These are phyloP conservation scores for Sardina pilchardus DNA, from an alignment of 2,113 vertebrate genomes.

Conservation along the genomic window DNA sequence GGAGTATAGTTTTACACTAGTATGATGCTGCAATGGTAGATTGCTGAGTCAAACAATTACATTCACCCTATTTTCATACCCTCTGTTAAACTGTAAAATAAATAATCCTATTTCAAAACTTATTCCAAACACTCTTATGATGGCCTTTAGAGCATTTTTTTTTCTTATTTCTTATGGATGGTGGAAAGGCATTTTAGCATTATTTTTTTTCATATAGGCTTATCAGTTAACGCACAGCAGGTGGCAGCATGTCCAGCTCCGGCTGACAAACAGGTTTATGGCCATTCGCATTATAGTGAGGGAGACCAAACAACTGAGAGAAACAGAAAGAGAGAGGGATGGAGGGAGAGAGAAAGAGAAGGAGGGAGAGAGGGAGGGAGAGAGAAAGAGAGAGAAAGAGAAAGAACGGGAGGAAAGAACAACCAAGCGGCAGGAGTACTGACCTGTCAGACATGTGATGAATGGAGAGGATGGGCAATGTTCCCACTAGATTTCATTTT, in stretches of 20 bases:
- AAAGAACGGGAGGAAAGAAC: too few relatives aligned
- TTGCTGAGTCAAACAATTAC: background rate
- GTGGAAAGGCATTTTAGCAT: background rate
- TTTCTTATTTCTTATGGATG: background rate
- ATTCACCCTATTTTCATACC: background rate
- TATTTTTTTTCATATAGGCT: background rate
- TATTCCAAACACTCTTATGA: background rate
- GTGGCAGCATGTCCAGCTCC: background rate
- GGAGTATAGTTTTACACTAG: background rate
- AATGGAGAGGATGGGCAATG: background rate
- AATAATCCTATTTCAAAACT: background rate
- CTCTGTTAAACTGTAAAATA: background rate
- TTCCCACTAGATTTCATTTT: slow-evolving; percentile 7
- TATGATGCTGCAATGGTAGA: background rate
- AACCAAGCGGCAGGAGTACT: background rate
- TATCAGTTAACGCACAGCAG: background rate
- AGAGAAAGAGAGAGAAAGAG: background rate
- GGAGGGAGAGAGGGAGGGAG: background rate
- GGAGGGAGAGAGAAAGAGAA: too few relatives aligned
- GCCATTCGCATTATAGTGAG: background rate
- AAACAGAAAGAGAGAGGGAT: background rate
- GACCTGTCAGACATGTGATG: background rate
- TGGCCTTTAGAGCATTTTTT: background rate
- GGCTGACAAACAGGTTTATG: background rate
- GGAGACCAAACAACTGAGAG: too few relatives aligned